These are phyloP conservation scores for Plagiodera versicolora DNA, from an alignment of 2,888 invertebrate genomes.

Conservation along the genomic window DNA sequence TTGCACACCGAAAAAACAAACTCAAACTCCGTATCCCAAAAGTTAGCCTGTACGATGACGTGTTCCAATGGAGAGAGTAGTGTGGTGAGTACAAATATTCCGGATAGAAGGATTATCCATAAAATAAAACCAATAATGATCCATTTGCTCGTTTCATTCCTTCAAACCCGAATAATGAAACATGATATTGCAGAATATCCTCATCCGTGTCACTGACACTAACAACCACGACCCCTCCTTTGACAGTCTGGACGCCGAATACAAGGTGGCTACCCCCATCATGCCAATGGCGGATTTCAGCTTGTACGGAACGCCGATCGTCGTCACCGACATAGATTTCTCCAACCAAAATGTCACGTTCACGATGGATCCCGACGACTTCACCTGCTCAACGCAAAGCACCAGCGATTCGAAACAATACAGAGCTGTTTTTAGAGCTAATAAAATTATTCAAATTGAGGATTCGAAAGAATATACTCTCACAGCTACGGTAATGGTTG, in stretches of 20 bases:
- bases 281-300: constrained; percentile 55
- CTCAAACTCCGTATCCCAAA: too few relatives aligned
- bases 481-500: constrained; percentile 45
- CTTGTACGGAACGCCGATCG: constrained; percentile 51
- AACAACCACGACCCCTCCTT: constrained; percentile 59
- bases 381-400: constrained; percentile 23
- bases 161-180: not conserved
- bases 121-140: not conserved
- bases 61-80: constrained; percentile 10
- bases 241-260: constrained; percentile 48
- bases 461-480: constrained; percentile 31
- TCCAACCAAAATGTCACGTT: constrained; percentile 51
- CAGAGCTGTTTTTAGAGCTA: constrained; percentile 34
- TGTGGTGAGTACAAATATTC: constrained; percentile 21
- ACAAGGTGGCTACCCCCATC: constrained; percentile 56
- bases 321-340: constrained; percentile 59
- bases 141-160: too few relatives aligned
- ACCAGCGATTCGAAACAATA: constrained; percentile 30
- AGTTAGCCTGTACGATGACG: constrained; percentile 6
- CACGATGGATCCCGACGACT: constrained; percentile 36
- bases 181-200: constrained; percentile 52
- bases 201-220: constrained; percentile 54
- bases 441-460: constrained; percentile 26
- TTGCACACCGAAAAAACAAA: constrained; percentile 8
- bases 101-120: not conserved